phyloP scores from a whole-genome alignment of 2,888 invertebrate species.

The Leptopterna dolabrata region DNA sequence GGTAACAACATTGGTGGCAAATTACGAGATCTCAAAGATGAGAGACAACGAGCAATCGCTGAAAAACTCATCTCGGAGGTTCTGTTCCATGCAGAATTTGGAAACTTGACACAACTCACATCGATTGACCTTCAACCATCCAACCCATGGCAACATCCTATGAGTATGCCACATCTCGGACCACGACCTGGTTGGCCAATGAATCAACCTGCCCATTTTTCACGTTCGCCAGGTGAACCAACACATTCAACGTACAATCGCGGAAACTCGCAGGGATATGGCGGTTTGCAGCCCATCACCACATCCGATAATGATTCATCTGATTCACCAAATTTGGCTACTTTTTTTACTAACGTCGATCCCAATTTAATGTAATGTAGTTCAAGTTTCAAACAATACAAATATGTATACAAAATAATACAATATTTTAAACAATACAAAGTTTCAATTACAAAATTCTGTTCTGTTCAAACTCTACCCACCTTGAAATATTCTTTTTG shows the following conservation, averaged over 20 bases:
- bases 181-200: conserved; percentile 22
- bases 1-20: too few relatives aligned
- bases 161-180: neutral
- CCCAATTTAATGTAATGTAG: conserved; percentile 5
- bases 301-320: conserved; percentile 4
- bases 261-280: neutral
- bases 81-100: conserved; percentile 20
- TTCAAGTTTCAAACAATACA: neutral
- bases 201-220: conserved; percentile 21
- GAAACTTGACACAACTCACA: conserved; percentile 15
- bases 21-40: too few relatives aligned
- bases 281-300: neutral
- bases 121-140: conserved; percentile 19
- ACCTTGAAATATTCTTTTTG: conserved; percentile 16
- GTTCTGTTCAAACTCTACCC: neutral
- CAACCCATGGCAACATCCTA: conserved; percentile 23
- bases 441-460: neutral
- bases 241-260: neutral
- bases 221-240: conserved; percentile 19
- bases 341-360: conserved; percentile 9
- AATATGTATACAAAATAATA: too few relatives aligned
- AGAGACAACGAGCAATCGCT: too few relatives aligned
- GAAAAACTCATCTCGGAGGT: conserved; percentile 19
- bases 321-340: conserved; percentile 6
- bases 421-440: neutral